Percentiles rank a stretch among this genome's conserved stretches.
Evolutionary conservation across 2,113 vertebrate genomes (phyloP).

Genomic region (Ptyas mucosa): DNA sequence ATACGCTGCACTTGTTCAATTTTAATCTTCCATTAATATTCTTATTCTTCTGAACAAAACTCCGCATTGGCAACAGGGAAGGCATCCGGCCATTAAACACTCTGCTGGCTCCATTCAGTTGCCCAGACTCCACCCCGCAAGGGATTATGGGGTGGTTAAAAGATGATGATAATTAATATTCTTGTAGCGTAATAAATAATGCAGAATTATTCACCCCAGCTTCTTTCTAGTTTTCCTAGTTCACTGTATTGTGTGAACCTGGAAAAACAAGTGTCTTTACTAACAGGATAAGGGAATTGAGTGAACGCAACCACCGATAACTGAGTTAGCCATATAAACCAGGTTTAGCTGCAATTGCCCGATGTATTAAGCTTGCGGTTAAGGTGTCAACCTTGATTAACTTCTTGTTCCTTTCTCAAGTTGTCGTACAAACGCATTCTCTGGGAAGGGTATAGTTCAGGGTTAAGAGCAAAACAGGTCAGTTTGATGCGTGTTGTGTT

Average conservation of each 20-base stretch:
- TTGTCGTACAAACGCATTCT: background rate
- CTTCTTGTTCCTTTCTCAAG: background rate
- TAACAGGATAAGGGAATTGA: background rate
- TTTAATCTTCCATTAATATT: background rate
- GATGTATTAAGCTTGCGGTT: background rate
- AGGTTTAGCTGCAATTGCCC: background rate
- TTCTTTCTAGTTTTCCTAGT: background rate
- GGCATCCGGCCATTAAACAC: too few species aligned
- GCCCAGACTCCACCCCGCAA: too few species aligned
- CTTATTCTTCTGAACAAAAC: background rate
- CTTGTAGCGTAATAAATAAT: background rate
- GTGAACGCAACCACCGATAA: background rate
- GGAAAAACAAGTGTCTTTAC: background rate
- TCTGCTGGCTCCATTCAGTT: too few species aligned
- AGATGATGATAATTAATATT: background rate
- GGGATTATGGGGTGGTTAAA: too few species aligned
- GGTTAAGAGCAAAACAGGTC: background rate
- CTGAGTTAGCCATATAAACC: background rate
- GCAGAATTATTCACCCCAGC: background rate
- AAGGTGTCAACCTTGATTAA: background rate
- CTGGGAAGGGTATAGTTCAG: background rate
- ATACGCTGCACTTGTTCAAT: background rate
- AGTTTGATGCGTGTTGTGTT: background rate
- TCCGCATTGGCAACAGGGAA: too few species aligned
- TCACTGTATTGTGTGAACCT: background rate